phyloP scores from a whole-genome alignment of 2,888 invertebrate genomes.

The Luperina nickerlii region DNA sequence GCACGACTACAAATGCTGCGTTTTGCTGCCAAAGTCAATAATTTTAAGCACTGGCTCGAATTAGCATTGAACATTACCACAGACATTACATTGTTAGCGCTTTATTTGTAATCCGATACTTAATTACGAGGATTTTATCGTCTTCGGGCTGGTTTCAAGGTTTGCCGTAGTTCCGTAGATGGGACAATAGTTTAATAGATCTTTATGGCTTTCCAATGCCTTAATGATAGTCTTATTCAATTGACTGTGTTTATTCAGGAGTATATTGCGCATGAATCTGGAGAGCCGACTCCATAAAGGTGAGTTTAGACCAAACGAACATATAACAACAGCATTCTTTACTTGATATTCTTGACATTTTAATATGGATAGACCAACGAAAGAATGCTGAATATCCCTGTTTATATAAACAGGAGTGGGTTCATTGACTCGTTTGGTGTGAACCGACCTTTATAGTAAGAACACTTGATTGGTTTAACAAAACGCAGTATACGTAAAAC shows the following conservation, averaged over 20 bases:
- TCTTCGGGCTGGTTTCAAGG: constrained; percentile 3
- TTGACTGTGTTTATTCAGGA: background rate
- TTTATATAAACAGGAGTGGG: background rate
- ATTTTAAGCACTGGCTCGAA: constrained; percentile 29
- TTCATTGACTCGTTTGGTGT: background rate
- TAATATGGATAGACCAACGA: background rate
- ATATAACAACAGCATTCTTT: background rate
- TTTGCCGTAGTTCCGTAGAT: constrained; percentile 11
- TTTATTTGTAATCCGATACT: constrained; percentile 25
- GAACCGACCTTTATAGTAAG: background rate
- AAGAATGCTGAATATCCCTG: background rate
- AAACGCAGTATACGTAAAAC: constrained; percentile 41
- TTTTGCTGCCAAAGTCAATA: constrained; percentile 55
- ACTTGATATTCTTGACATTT: background rate
- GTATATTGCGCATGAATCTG: background rate
- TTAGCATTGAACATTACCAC: constrained; percentile 31
- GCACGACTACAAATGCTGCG: constrained; percentile 45
- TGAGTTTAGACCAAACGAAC: background rate
- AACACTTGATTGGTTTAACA: constrained; percentile 1
- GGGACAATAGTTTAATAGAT: constrained; percentile 6
- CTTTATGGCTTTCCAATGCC: constrained; percentile 4
- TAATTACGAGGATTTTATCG: constrained; percentile 18
- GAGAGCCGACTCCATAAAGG: background rate
- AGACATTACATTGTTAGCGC: background rate
- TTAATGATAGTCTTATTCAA: background rate